Evolutionary conservation across 2,888 invertebrate species (phyloP), one percentile per base, ranked within the genome.

Genomic region (Odontocolon sp.): DNA sequence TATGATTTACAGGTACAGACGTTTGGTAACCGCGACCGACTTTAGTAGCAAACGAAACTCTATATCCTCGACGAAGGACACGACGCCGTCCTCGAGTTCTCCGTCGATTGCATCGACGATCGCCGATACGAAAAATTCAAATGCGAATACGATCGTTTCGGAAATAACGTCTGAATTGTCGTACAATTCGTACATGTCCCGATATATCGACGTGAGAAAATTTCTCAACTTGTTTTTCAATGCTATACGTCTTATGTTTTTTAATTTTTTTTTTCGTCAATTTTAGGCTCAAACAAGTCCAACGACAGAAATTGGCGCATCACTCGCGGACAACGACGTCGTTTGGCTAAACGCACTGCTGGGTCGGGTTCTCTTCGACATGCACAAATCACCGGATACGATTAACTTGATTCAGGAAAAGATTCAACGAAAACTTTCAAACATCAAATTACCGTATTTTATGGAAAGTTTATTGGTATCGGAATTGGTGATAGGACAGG

Each of bases 361-460:
- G 21, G 95, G 95, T 31, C 92, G 98, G 61, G 91, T 97, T 42
- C 92, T 96, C 83, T 98, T 94, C 90, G 98, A 98, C 90, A 93
- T 97, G 87, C 93, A 96, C 88, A 93, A 94, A 31, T 95, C 96
- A 87, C 92, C 93, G 1, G 90, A 91, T 73, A 95, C 95, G 92
- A 93, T 94, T 36, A 92, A 92, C 69, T 92, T 94, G 77, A 92
- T 98, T 36, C 94, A 95, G 87, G 94, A 94, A 61, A 94, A 95
- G 87, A 95, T 98, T 87, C 97, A 98, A 91, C 93, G 95, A 86
- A 98, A 98, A 91, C 92, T 98, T 1, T 93, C 94, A 72, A 95
- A 96, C 73, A 95, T 98, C 81, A 96, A 96, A 92, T 94, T 96
- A 78, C 98, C 98, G 0, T 95, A 96, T 84, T 97, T 98, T 91